Conservation (phyloP, 2,113 vertebrate genomes). For the Podiceps cristatus region DNA sequence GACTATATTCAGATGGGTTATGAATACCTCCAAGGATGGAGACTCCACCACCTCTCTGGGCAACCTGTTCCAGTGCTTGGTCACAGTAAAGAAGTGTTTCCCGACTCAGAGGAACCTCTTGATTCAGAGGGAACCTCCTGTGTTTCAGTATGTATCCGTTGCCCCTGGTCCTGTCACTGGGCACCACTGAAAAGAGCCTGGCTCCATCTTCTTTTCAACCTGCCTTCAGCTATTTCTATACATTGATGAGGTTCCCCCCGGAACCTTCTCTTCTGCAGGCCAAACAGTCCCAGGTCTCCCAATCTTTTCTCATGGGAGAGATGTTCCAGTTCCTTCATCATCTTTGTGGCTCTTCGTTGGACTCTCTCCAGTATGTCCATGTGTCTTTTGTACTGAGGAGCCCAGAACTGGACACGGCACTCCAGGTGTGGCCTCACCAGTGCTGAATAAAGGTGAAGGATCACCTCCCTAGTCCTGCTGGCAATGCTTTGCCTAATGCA, state of each 20-base stretch:
- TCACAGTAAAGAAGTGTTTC: neutral
- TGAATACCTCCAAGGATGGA: neutral
- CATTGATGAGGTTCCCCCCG: neutral
- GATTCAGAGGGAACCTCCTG: neutral
- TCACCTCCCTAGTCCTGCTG: neutral
- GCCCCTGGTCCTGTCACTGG: neutral
- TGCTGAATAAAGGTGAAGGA: neutral
- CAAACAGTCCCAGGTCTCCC: neutral
- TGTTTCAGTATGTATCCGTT: too few species aligned
- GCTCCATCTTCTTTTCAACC: neutral
- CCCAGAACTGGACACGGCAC: neutral
- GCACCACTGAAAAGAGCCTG: neutral
- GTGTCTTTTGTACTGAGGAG: neutral
- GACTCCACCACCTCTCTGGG: neutral
- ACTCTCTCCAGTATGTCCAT: neutral
- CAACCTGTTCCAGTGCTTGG: neutral
- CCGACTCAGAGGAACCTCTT: too few species aligned
- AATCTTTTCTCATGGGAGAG: neutral
- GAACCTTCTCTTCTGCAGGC: neutral
- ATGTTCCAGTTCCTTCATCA: neutral
- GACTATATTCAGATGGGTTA: neutral
- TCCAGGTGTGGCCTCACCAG: neutral
- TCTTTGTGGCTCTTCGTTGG: neutral
- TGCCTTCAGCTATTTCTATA: neutral
- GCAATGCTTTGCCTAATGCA: neutral